phyloP scores from a whole-genome alignment of 2,113 vertebrate genomes.

The Passer montanus region DNA sequence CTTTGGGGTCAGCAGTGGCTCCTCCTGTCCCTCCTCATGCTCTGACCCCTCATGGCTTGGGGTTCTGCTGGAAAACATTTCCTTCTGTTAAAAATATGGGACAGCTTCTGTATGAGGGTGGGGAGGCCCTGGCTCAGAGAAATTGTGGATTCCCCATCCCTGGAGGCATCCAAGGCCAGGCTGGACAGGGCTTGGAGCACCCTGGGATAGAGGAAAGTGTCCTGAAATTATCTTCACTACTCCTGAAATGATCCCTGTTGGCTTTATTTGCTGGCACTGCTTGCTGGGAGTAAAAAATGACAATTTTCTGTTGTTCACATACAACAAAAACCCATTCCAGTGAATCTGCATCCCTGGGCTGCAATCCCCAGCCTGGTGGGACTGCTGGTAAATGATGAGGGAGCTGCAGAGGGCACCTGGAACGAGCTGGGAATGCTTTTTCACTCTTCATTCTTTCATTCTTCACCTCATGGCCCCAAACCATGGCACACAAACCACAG shows the following conservation, averaged over 20 bases:
- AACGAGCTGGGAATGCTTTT: neutral
- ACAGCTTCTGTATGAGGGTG: neutral
- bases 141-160: neutral
- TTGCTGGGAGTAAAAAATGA: neutral
- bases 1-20: neutral
- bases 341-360: neutral
- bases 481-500: neutral
- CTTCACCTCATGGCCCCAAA: neutral
- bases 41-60: neutral
- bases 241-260: neutral
- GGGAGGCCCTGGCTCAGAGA: neutral
- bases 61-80: neutral
- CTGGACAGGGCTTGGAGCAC: neutral
- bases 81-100: fast-evolving
- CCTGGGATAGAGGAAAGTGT: fast-evolving
- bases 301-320: fast-evolving
- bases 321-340: neutral
- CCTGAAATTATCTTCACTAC: neutral
- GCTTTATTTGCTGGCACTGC: neutral
- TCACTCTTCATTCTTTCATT: neutral
- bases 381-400: neutral
- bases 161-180: neutral
- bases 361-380: neutral
- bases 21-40: neutral
- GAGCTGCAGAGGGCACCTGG: neutral